Evolutionary conservation across 2,888 invertebrate species (phyloP).

Genomic region (Furcula furcula): DNA sequence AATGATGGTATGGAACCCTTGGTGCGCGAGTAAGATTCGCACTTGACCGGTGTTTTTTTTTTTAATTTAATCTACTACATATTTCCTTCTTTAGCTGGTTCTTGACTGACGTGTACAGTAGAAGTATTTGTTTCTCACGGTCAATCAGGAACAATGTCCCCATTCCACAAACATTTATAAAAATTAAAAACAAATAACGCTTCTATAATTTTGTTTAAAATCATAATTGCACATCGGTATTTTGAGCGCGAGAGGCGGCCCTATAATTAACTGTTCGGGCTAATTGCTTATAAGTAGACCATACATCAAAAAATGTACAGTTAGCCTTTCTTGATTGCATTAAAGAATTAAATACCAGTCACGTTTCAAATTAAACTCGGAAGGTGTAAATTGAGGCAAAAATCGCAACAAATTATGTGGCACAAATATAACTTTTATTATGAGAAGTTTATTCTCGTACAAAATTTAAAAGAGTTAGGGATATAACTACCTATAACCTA

Average conservation of each 20-base stretch:
- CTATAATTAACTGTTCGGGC: constrained; percentile 42
- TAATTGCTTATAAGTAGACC: constrained; percentile 54
- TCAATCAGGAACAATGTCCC: too few species aligned
- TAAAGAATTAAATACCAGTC: constrained; percentile 33
- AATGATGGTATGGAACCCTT: too few species aligned
- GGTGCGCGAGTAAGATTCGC: too few species aligned
- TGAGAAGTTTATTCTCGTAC: too few species aligned
- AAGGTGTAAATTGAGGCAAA: constrained; percentile 43
- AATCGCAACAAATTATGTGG: constrained; percentile 47
- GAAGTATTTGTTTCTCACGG: too few species aligned
- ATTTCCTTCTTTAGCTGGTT: too few species aligned
- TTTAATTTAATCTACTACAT: too few species aligned
- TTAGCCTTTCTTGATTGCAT: constrained; percentile 40
- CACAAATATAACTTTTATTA: constrained; percentile 4
- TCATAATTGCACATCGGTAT: constrained; percentile 36
- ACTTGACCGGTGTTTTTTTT: too few species aligned
- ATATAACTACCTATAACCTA: too few species aligned
- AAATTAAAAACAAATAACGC: constrained; percentile 13
- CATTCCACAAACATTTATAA: background rate
- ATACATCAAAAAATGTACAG: constrained; percentile 37
- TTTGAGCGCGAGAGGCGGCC: constrained; percentile 34
- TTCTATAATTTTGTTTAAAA: constrained; percentile 21
- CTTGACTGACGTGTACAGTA: too few species aligned
- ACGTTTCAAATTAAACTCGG: constrained; percentile 36
- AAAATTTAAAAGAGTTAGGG: too few species aligned